Conservation (phyloP, 1,140 invertebrate genomes). For the Pygmarrhopalites habei region DNA sequence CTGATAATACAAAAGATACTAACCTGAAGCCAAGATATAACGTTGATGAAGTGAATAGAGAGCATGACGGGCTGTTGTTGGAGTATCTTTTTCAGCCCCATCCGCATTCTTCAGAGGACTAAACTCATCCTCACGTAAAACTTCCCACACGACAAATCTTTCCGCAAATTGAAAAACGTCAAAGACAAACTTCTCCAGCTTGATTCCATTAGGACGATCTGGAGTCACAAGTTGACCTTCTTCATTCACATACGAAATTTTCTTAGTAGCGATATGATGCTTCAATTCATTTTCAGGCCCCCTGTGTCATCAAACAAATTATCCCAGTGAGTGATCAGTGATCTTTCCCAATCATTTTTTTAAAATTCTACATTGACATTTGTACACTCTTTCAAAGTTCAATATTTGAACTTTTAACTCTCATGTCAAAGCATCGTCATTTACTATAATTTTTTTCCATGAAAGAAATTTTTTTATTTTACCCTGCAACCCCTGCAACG, state of each 20-base stretch:
- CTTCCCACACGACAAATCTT: constrained; percentile 90
- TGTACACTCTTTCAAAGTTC: no score
- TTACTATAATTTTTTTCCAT: no score
- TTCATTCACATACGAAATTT: constrained; percentile 79
- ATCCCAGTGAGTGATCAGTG: not conserved
- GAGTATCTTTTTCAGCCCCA: constrained; percentile 76
- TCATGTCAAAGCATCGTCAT: no score
- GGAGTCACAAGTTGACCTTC: constrained; percentile 67
- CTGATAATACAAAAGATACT: no score
- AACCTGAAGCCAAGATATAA: constrained; percentile 73
- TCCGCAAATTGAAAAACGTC: constrained; percentile 92
- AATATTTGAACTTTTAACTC: no score
- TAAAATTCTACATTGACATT: no score
- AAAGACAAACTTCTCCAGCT: constrained; percentile 96
- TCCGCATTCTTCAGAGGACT: constrained; percentile 94
- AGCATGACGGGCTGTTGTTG: constrained; percentile 72
- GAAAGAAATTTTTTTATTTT: no score
- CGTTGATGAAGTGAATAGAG: constrained; percentile 72
- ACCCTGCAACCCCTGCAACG: constrained; percentile 43
- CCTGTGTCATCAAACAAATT: constrained; percentile 40
- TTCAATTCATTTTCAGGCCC: constrained; percentile 64
- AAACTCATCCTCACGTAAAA: constrained; percentile 86
- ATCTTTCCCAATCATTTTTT: no score
- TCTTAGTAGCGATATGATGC: constrained; percentile 94
- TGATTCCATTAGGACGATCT: constrained; percentile 84